Evolutionary conservation across 2,113 vertebrate species (phyloP).

Genomic region (Polypterus bichir): DNA sequence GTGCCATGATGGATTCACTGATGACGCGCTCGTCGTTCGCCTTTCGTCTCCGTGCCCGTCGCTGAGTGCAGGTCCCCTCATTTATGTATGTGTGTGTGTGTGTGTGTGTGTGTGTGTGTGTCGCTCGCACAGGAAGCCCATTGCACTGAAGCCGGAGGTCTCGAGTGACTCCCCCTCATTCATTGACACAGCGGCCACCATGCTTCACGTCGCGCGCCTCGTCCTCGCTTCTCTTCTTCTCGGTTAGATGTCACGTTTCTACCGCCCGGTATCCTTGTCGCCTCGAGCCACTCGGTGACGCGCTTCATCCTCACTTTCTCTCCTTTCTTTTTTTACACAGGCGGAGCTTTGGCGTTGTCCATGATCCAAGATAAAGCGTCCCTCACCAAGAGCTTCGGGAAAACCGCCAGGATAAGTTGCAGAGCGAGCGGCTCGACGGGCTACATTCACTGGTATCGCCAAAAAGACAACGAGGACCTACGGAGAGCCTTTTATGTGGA

Average conservation of each 20-base stretch:
- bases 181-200: no score
- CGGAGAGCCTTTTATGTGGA: background rate
- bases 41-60: no score
- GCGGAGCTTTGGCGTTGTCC: background rate
- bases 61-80: no score
- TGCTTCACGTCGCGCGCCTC: background rate
- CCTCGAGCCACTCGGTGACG: no score
- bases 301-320: slow-evolving; percentile 1
- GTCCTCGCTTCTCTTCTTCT: background rate
- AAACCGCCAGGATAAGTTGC: background rate
- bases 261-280: no score
- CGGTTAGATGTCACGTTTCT: background rate
- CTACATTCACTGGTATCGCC: background rate
- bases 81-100: no score
- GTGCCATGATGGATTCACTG: no score
- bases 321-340: slow-evolving; percentile 15
- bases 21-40: no score
- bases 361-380: slow-evolving; percentile 17
- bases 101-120: no score
- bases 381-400: background rate
- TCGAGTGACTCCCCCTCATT: no score
- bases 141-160: no score
- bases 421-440: background rate
- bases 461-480: background rate
- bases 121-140: no score